These are phyloP conservation scores for Gymnorhina tibicen DNA, from an alignment of 2,113 vertebrate species.

Conservation along the genomic window DNA sequence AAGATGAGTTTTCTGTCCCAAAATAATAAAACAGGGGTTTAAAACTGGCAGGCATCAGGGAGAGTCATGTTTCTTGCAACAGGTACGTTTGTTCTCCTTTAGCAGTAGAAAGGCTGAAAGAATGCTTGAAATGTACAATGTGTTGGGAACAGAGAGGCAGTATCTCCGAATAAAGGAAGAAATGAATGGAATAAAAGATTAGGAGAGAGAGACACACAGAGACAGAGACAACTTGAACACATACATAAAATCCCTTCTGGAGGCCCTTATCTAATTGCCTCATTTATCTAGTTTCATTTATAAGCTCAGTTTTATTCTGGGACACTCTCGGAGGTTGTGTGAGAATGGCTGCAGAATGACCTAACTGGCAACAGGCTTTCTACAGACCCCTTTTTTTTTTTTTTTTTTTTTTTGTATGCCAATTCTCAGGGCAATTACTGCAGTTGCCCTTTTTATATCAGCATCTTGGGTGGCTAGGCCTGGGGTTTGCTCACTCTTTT, in stretches of 20 bases:
- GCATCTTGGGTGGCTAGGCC: conserved; percentile 53
- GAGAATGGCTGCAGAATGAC: conserved; percentile 59
- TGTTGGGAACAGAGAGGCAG: conserved; percentile 35
- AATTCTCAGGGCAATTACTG: conserved; percentile 63
- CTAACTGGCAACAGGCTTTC: conserved; percentile 57
- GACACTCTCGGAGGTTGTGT: conserved; percentile 28
- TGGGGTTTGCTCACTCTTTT: conserved; percentile 49
- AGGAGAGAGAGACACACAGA: conserved; percentile 23
- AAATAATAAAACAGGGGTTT: background rate
- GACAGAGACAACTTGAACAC: conserved; percentile 44
- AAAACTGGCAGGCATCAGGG: background rate
- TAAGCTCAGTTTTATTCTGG: conserved; percentile 62
- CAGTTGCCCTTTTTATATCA: conserved; percentile 52
- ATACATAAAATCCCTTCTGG: conserved; percentile 50
- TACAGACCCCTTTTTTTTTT: background rate
- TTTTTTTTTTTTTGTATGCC: conserved; percentile 40
- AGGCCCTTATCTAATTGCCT: conserved; percentile 61
- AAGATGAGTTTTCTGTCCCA: background rate
- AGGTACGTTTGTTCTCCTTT: conserved; percentile 16
- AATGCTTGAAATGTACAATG: conserved; percentile 13
- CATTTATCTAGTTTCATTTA: conserved; percentile 64
- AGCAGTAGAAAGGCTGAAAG: background rate
- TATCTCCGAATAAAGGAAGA: conserved; percentile 45
- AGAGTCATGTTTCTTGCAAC: background rate
- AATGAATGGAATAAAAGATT: conserved; percentile 50